Conservation (phyloP, 1,140 invertebrate species). For the Caerostris extrusa region DNA sequence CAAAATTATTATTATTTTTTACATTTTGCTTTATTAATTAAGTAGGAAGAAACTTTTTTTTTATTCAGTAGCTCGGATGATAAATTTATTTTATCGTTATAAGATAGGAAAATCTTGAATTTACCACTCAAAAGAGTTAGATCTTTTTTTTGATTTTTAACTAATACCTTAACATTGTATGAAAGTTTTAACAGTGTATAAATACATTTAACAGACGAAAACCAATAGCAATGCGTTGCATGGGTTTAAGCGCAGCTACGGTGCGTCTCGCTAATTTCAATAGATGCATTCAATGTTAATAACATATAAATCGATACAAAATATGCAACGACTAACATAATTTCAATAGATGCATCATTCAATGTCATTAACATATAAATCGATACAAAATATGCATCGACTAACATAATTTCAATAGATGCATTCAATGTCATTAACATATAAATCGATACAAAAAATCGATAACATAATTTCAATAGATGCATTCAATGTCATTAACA, state of each 20-base stretch:
- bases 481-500: neutral
- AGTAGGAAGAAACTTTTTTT: neutral
- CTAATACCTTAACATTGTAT: neutral
- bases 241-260: neutral
- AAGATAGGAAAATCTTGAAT: neutral
- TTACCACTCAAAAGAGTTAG: neutral
- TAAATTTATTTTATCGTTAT: neutral
- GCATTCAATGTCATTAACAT: neutral
- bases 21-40: neutral
- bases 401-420: neutral
- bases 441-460: conserved; percentile 25
- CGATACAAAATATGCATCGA: conserved; percentile 1
- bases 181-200: conserved; percentile 43
- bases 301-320: conserved; percentile 16
- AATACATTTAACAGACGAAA: conserved; percentile 42
- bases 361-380: neutral
- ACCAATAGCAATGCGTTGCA: neutral
- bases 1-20: neutral
- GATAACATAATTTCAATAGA: neutral
- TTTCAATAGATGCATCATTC: no score
- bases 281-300: neutral
- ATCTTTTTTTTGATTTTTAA: conserved; percentile 36
- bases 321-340: neutral
- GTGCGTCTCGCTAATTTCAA: neutral
- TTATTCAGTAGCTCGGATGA: neutral